Base-by-base conservation (phyloP, 2,888 invertebrate genomes). In the Apamea monoglypha region DNA sequence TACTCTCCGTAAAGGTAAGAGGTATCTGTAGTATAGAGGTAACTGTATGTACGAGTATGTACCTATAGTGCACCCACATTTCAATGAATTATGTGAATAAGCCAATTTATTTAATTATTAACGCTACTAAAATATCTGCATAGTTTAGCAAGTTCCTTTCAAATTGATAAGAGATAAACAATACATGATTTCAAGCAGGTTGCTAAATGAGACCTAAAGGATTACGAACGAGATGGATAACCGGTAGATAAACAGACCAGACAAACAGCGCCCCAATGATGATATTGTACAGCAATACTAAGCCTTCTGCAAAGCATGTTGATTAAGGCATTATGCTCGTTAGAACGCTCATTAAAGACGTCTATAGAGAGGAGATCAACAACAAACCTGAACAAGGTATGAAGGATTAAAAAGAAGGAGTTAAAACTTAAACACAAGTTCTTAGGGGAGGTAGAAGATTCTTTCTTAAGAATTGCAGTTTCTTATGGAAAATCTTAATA, bases 381-480 rank as follows among this genome's bases (percentile, higher is more conserved):
- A 67, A 61, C 21, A 63, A 74, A 50, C 32, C 36, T 61, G 72
- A 85, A 85, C 63, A 32, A 40, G 21, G 63, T 40, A 47, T 63
- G 2, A 36, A 73, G 66, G 71, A 84, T 84, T 76, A 75, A 66
- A n/a, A 67, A 16, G 70, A 86, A 66, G 61, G 83, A 76, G 64
- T 75, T 84, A 44, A 53, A 84, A 75, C 56, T 80, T 74, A 47
- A 64, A 29, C 29, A 59, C 8, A 80, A 84, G 80, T 67, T 76
- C 71, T 84, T 68, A 76, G 16, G 16, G 50, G 40, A 84, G 44
- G 61, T 85, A 76, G 56, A 71, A 74, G 70, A 74, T 74, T 80
- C 29, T 80, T 80, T 87, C 69, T 64, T 66, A 74, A 66, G n/a
- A 77, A 84, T 50, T 72, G 64, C 25, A 76, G 63, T 76, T 87